A percentile compares a stretch with the other conserved stretches of the same genome.
phyloP scores from a whole-genome alignment of 2,888 invertebrate species.

The Cheilosia urbana region DNA sequence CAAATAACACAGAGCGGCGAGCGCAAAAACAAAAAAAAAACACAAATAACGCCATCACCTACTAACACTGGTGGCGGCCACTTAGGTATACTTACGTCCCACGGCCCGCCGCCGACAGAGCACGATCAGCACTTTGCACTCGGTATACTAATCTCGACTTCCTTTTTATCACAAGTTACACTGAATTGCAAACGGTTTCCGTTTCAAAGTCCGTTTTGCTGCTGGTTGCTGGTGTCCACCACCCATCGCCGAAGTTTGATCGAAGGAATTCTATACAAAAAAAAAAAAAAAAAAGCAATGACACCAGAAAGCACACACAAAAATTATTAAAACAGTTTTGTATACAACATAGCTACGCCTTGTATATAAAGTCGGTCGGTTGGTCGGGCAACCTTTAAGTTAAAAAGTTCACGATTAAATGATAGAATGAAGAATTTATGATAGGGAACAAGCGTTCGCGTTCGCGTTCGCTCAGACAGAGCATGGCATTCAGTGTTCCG shows the following conservation, averaged over 20 bases:
- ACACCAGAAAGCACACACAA: conserved; percentile 9
- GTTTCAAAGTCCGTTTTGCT: conserved; percentile 53
- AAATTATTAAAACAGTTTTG: conserved; percentile 44
- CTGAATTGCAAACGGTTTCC: conserved; percentile 46
- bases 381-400: conserved; percentile 67
- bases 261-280: conserved; percentile 30
- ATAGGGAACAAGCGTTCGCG: conserved; percentile 61
- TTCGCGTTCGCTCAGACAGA: conserved; percentile 41
- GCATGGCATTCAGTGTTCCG: conserved; percentile 28
- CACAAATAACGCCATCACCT: conserved; percentile 55
- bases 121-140: conserved; percentile 47
- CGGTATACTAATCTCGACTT: conserved; percentile 65
- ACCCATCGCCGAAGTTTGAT: conserved; percentile 20
- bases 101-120: conserved; percentile 31
- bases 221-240: conserved; percentile 12
- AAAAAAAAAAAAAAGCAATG: not conserved
- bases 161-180: conserved; percentile 64
- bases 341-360: conserved; percentile 25
- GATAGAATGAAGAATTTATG: conserved; percentile 74
- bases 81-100: conserved; percentile 15
- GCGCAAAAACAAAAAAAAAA: not conserved
- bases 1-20: conserved; percentile 12
- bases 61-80: conserved; percentile 46
- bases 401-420: conserved; percentile 75
- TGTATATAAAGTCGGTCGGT: conserved; percentile 27